These are phyloP conservation scores for Elysia crispata DNA, from an alignment of 2,888 invertebrate genomes.

Conservation along the genomic window DNA sequence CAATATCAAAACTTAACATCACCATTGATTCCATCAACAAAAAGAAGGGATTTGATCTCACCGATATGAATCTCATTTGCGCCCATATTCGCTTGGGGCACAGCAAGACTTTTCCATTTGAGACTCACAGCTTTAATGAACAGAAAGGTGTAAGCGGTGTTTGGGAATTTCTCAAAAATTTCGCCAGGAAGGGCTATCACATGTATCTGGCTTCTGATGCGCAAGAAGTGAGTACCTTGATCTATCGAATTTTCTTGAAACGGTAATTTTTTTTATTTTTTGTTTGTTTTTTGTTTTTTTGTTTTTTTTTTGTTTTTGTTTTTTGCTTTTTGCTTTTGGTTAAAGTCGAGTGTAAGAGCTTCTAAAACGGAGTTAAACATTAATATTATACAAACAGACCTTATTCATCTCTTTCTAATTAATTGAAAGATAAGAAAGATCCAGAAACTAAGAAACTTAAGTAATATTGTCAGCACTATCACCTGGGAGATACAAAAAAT, in stretches of 20 bases:
- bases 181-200: slow-evolving; percentile 44
- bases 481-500: too few species aligned
- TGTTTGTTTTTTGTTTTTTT: too few species aligned
- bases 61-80: slow-evolving; percentile 44
- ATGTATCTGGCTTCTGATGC: slow-evolving; percentile 54
- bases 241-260: not conserved
- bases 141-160: slow-evolving; percentile 26
- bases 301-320: too few species aligned
- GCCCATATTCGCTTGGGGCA: slow-evolving; percentile 50
- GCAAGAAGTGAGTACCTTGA: slow-evolving; percentile 44
- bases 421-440: too few species aligned
- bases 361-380: too few species aligned
- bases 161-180: slow-evolving; percentile 50
- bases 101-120: slow-evolving; percentile 42
- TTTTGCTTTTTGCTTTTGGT: too few species aligned
- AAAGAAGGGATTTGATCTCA: slow-evolving; percentile 22
- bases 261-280: too few species aligned
- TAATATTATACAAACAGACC: too few species aligned
- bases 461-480: too few species aligned
- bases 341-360: too few species aligned
- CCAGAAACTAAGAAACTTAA: too few species aligned
- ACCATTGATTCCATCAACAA: not conserved
- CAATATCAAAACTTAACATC: not conserved
- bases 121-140: slow-evolving; percentile 38
- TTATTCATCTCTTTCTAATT: too few species aligned